Evolutionary conservation across 2,888 invertebrate species (phyloP).

Genomic region (Dicycla oo): DNA sequence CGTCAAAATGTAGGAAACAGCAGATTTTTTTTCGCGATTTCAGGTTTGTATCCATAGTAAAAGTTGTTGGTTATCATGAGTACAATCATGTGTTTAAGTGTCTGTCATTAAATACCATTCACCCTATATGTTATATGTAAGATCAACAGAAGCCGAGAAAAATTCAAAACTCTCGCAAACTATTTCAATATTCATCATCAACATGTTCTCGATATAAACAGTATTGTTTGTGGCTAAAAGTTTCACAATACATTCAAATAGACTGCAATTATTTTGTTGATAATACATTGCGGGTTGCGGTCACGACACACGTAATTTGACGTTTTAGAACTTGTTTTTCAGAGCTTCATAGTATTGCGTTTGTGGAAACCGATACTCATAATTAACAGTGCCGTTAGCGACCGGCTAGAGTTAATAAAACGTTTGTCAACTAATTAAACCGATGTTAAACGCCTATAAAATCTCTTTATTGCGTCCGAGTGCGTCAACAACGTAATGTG

Average conservation of each 20-base stretch:
- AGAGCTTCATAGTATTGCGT: background rate
- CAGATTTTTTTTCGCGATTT: too few relatives aligned
- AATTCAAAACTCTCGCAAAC: background rate
- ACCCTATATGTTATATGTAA: too few relatives aligned
- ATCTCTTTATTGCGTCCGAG: constrained; percentile 48
- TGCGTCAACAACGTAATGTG: constrained; percentile 27
- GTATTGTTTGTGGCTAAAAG: background rate
- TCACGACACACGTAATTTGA: constrained; percentile 37
- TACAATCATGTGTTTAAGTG: too few relatives aligned
- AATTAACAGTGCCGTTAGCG: constrained; percentile 38
- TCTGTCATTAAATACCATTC: too few relatives aligned
- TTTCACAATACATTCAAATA: constrained; percentile 13
- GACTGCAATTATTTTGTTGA: constrained; percentile 38
- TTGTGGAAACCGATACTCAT: constrained; percentile 29
- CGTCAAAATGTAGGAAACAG: too few relatives aligned
- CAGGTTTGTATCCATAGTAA: too few relatives aligned
- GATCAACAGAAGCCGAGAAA: background rate
- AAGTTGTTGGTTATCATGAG: too few relatives aligned
- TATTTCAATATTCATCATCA: background rate
- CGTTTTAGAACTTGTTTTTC: constrained; percentile 40
- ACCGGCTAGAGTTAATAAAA: constrained; percentile 30
- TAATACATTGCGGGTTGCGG: constrained; percentile 37
- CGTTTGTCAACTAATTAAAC: constrained; percentile 56
- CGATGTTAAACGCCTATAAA: constrained; percentile 48
- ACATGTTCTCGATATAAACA: constrained; percentile 8